A percentile compares a stretch with the other conserved stretches of the same genome.
These are phyloP conservation scores for Sinocyclocheilus anophthalmus DNA, from an alignment of 2,113 vertebrate genomes.

Conservation along the genomic window DNA sequence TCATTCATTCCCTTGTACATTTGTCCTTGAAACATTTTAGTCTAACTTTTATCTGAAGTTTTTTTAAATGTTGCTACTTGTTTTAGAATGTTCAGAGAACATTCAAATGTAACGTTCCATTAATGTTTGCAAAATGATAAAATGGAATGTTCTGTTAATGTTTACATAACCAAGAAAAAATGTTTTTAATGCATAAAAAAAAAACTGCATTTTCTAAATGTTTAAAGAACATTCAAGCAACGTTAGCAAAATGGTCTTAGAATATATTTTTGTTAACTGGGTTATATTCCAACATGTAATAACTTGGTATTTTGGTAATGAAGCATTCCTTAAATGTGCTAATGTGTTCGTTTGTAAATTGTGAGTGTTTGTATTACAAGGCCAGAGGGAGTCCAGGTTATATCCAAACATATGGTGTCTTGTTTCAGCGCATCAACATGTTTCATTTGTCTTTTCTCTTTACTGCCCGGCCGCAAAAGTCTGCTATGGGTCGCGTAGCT, in stretches of 20 bases:
- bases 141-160: no score
- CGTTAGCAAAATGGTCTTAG: neutral
- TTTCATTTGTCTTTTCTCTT: slow-evolving; percentile 65
- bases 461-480: no score
- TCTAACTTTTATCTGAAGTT: no score
- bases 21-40: no score
- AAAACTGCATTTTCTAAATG: neutral
- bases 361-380: slow-evolving; percentile 45
- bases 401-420: slow-evolving; percentile 63
- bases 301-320: neutral
- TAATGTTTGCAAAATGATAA: no score
- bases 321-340: neutral
- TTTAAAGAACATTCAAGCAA: neutral
- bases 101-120: no score
- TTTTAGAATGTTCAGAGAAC: no score
- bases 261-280: neutral
- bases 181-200: no score
- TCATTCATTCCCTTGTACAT: no score
- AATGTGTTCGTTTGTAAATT: slow-evolving; percentile 22
- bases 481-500: no score
- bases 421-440: slow-evolving; percentile 55
- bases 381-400: slow-evolving; percentile 61
- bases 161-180: no score
- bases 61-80: no score
- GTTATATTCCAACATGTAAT: neutral